Base-by-base conservation (phyloP, 2,113 vertebrate genomes). In the Bubo scandiacus region DNA sequence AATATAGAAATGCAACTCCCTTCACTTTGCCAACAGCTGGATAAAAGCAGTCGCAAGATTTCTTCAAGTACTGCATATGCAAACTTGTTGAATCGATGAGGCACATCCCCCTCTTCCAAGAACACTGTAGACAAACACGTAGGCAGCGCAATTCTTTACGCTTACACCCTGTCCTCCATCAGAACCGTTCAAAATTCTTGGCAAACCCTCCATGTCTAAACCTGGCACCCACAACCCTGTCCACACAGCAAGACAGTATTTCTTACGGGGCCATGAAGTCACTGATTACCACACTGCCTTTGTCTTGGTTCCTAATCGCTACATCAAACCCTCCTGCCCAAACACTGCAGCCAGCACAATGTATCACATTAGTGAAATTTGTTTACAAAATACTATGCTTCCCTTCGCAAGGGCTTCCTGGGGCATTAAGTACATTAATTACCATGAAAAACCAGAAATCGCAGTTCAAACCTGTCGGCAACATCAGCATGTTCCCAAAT, bases 91-190 rank as follows among this genome's bases (percentile, higher is more conserved):
- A 12, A 27, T 40, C 1, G 0, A 2, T 3, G 66, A 22, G 45
- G 81, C 18, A 10, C 61, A 2, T 15, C n/a, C n/a, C 47, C 34
- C 77, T 30, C 7, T 55, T 19, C 57, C 26, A 10, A 13, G 79
- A 49, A 8, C 77, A 3, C 42, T 3, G 52, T 2, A 16, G 80
- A 10, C 32, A 42, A 45, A 12, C 47, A 2, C 5, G 7, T 1
- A 8, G 63, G 63, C 51, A 66, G 40, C 1, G 29, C 6, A 2
- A 40, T 2, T 4, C 34, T 26, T 51, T 2, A 4, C 5, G 0
- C 72, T 32, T 4, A 21, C 54, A 36, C 73, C 71, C 38, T 7
- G 1, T 5, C 18, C 66, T 43, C 20, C 68, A 10, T 0, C 67
- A 9, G 65, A 45, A 3, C 42, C 4, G 0, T 10, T 26, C 27